These are phyloP conservation scores for Baccha elongata DNA, from an alignment of 2,888 invertebrate genomes.

Conservation along the genomic window DNA sequence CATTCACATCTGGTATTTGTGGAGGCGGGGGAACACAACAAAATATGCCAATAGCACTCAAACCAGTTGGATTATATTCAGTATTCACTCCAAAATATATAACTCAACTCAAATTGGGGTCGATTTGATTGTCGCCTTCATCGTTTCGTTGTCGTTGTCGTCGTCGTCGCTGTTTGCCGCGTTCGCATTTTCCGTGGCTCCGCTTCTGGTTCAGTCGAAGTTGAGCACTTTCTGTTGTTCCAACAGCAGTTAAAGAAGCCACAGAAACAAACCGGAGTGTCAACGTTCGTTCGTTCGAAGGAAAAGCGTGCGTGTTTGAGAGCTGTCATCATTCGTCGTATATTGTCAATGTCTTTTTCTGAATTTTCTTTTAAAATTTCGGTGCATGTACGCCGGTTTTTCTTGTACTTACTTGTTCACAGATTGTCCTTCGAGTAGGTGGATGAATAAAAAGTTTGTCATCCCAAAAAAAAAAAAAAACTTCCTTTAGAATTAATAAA, in stretches of 20 bases:
- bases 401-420: conserved; percentile 29
- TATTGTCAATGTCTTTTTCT: conserved; percentile 50
- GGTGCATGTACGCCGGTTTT: conserved; percentile 63
- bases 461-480: neutral
- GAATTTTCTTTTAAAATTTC: conserved; percentile 46
- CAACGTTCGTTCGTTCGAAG: conserved; percentile 54
- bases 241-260: conserved; percentile 73
- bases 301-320: conserved; percentile 67
- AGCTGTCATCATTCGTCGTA: conserved; percentile 57
- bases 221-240: conserved; percentile 80
- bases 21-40: conserved; percentile 15
- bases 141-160: neutral
- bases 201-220: conserved; percentile 78
- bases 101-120: conserved; percentile 53
- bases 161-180: conserved; percentile 51
- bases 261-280: conserved; percentile 59
- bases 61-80: conserved; percentile 27
- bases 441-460: conserved; percentile 12
- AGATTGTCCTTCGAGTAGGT: conserved; percentile 44
- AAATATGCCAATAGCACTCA: conserved; percentile 33
- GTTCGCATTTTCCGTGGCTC: conserved; percentile 73
- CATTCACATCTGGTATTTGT: conserved; percentile 39
- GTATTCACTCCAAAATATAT: conserved; percentile 47
- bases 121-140: conserved; percentile 18
- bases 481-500: neutral